These are phyloP conservation scores for Euwallacea fornicatus DNA, from an alignment of 1,140 invertebrate species.

Conservation along the genomic window DNA sequence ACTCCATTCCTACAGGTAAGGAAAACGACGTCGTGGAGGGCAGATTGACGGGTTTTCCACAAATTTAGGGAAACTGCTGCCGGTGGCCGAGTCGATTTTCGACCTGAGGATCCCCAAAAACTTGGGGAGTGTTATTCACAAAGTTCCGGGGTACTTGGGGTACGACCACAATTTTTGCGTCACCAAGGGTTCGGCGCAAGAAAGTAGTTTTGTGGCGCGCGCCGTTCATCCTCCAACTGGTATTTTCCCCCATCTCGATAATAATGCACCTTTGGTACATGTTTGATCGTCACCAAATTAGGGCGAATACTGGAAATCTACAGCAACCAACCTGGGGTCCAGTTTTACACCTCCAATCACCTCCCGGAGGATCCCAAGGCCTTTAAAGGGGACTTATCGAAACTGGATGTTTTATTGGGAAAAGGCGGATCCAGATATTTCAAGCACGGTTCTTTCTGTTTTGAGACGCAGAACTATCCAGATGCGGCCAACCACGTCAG, in stretches of 20 bases:
- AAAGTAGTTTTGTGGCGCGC: conserved; percentile 51
- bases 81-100: conserved; percentile 48
- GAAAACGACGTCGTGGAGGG: neutral
- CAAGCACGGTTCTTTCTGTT: conserved; percentile 82
- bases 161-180: conserved; percentile 76
- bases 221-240: conserved; percentile 38
- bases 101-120: conserved; percentile 67
- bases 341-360: conserved; percentile 85
- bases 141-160: conserved; percentile 56
- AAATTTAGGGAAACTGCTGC: conserved; percentile 46
- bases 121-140: conserved; percentile 57
- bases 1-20: conserved; percentile 79
- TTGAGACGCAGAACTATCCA: conserved; percentile 92
- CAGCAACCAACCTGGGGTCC: conserved; percentile 85
- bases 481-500: conserved; percentile 79
- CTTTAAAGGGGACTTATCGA: conserved; percentile 34
- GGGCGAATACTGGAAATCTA: conserved; percentile 77
- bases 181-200: conserved; percentile 49
- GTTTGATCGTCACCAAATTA: neutral
- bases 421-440: conserved; percentile 70
- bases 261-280: neutral
- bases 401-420: conserved; percentile 55
- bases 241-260: conserved; percentile 36
- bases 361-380: conserved; percentile 61
- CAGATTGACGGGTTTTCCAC: neutral